A percentile compares a stretch with the other conserved stretches of the same genome.
Conservation (phyloP, 2,797 vertebrate species). For the Microctenopoma steveboyesi region DNA sequence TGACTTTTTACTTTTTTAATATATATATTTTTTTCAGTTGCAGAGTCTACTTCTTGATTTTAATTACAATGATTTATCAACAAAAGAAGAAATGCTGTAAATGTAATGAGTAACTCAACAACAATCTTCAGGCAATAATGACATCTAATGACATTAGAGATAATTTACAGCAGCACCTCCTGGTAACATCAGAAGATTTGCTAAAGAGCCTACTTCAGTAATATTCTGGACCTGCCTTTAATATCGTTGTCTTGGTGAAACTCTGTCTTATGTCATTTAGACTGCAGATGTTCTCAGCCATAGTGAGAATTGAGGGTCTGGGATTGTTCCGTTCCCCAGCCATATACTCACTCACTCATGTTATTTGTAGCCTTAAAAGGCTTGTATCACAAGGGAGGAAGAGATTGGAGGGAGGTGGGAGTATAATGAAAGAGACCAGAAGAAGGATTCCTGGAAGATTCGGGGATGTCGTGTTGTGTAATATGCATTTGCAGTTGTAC, state of each 20-base stretch:
- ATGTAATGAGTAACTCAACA: constrained; percentile 37
- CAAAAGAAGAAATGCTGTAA: constrained; percentile 19
- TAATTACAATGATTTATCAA: constrained; percentile 18
- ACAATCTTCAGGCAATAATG: constrained; percentile 40
- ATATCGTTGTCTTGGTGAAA: constrained; percentile 68
- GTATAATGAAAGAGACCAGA: constrained; percentile 44
- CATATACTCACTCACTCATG: constrained; percentile 48
- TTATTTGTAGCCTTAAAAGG: constrained; percentile 71
- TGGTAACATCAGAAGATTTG: constrained; percentile 71
- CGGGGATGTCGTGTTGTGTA: constrained; percentile 42
- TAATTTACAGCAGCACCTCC: constrained; percentile 38
- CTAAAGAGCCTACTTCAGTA: constrained; percentile 66
- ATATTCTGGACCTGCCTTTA: constrained; percentile 65
- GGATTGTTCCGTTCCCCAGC: constrained; percentile 58
- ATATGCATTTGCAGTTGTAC: constrained; percentile 39
- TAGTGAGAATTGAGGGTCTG: constrained; percentile 56
- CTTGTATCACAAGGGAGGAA: constrained; percentile 41
- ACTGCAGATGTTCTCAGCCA: constrained; percentile 56
- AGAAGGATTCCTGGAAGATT: constrained; percentile 51
- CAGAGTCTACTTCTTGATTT: constrained; percentile 20
- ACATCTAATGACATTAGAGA: constrained; percentile 38
- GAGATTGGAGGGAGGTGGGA: constrained; percentile 48
- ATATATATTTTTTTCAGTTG: constrained; percentile 1
- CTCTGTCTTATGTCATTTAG: constrained; percentile 72
- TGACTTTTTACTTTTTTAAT: background rate